phyloP scores from a whole-genome alignment of 2,888 invertebrate species.

The Lasioglossum villosulum region DNA sequence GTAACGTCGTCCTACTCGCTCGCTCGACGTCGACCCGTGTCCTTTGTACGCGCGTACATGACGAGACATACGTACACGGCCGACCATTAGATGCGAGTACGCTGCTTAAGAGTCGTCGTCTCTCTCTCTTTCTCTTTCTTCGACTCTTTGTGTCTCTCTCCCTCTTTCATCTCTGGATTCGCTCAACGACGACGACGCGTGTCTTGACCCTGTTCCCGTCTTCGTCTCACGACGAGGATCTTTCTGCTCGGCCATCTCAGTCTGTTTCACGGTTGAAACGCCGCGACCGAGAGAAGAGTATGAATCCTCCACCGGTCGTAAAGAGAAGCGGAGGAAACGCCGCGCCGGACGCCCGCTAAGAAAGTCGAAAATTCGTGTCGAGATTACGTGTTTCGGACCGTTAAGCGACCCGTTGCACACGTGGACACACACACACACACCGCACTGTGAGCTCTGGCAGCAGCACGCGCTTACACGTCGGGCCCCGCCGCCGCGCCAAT shows the following conservation, averaged over 20 bases:
- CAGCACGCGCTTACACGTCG: conserved; percentile 30
- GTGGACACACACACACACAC: conserved; percentile 16
- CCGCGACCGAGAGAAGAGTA: conserved; percentile 21
- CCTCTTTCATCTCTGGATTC: conserved; percentile 12
- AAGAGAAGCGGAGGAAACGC: conserved; percentile 35
- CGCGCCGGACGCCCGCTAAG: conserved; percentile 28
- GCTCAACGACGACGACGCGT: conserved; percentile 3
- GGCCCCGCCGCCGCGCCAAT: background rate
- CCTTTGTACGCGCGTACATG: conserved; percentile 36
- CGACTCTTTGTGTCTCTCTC: conserved; percentile 24
- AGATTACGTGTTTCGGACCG: conserved; percentile 48
- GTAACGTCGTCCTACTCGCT: conserved; percentile 10
- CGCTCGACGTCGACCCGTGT: conserved; percentile 41
- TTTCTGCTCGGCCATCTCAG: background rate
- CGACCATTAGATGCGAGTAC: conserved; percentile 66
- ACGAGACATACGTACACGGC: conserved; percentile 57
- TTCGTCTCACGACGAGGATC: background rate
- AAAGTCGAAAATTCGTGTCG: conserved; percentile 65
- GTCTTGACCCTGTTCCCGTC: conserved; percentile 3
- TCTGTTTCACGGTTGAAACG: background rate
- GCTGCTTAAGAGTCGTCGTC: conserved; percentile 53
- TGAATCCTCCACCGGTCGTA: conserved; percentile 37
- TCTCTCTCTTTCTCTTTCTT: conserved; percentile 26
- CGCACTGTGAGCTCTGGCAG: background rate
- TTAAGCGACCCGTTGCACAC: conserved; percentile 45